Evolutionary conservation across 1,140 invertebrate species (phyloP).

Genomic region (Calephelis virginiensis): DNA sequence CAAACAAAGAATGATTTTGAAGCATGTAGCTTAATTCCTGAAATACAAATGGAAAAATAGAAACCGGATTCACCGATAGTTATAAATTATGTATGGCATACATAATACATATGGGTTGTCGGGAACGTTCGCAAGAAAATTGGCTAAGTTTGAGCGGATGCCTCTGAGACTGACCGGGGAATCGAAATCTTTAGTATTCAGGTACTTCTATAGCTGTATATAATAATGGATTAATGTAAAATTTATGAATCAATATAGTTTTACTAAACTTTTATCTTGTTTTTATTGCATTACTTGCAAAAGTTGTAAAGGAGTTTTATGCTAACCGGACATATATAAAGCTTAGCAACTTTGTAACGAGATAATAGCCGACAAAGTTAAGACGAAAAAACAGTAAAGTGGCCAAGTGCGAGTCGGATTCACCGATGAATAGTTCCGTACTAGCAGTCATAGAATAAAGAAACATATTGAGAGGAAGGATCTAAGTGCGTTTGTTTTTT

Average conservation of each 20-base stretch:
- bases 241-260: background rate
- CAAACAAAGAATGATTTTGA: background rate
- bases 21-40: slow-evolving; percentile 1
- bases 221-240: background rate
- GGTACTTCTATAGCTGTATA: background rate
- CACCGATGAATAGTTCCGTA: too few species aligned
- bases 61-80: slow-evolving; percentile 25
- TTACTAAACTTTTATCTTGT: background rate
- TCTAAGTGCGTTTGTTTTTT: too few species aligned
- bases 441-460: too few species aligned
- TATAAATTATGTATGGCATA: slow-evolving; percentile 42
- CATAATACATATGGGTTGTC: slow-evolving; percentile 34
- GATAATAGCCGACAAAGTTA: too few species aligned
- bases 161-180: slow-evolving; percentile 17
- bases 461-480: too few species aligned
- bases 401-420: too few species aligned
- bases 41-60: slow-evolving; percentile 18
- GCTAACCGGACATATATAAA: too few species aligned
- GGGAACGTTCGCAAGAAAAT: slow-evolving; percentile 27
- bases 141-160: slow-evolving; percentile 23
- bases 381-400: too few species aligned
- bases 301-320: too few species aligned
- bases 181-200: background rate
- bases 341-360: too few species aligned
- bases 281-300: too few species aligned